These are phyloP conservation scores for Manacus vitellinus DNA, from an alignment of 2,113 vertebrate genomes.

Conservation along the genomic window DNA sequence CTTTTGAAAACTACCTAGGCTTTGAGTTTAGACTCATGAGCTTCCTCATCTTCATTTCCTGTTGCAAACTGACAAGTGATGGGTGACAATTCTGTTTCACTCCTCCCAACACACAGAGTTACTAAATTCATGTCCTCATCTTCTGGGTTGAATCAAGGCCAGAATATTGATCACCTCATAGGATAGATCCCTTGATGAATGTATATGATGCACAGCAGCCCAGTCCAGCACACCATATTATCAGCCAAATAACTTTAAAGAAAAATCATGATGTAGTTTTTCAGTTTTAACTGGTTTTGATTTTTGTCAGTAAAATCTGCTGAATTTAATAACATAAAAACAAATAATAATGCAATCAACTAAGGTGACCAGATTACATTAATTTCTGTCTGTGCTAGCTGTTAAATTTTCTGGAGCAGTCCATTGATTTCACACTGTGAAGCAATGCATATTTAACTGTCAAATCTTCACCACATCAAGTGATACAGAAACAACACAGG, in stretches of 20 bases:
- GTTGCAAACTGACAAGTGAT: background rate
- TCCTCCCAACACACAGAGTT: background rate
- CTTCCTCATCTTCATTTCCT: background rate
- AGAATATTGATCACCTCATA: background rate
- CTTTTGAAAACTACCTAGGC: background rate
- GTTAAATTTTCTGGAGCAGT: background rate
- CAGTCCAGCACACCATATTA: background rate
- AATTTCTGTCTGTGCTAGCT: slow-evolving; percentile 18
- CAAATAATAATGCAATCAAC: slow-evolving; percentile 38
- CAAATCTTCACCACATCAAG: background rate
- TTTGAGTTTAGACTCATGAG: background rate
- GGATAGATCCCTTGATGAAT: background rate
- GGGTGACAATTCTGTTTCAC: background rate
- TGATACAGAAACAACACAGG: background rate
- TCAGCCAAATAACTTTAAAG: background rate
- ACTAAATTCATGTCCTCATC: background rate
- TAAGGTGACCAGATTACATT: background rate
- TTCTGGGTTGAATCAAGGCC: background rate
- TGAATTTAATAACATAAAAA: background rate
- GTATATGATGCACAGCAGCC: background rate
- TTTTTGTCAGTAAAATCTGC: background rate
- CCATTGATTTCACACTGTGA: slow-evolving; percentile 22
- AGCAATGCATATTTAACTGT: background rate
- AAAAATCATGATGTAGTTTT: background rate
- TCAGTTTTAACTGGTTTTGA: background rate